These are phyloP conservation scores for Operophtera brumata DNA, from an alignment of 2,888 invertebrate genomes.

Conservation along the genomic window DNA sequence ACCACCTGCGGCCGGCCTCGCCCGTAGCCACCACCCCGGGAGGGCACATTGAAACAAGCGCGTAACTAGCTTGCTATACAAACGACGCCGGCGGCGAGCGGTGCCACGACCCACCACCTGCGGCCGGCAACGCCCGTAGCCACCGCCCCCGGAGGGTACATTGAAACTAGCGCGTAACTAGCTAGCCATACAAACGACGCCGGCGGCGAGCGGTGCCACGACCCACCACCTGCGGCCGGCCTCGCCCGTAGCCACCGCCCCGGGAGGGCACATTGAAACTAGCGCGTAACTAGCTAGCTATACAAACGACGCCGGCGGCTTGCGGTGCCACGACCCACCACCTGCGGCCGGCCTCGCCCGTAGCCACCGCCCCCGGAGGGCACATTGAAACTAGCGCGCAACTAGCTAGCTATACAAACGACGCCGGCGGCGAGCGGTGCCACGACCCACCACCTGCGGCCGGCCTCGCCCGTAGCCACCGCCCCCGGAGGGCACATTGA, in stretches of 20 bases:
- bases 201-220: constrained; percentile 35
- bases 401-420: constrained; percentile 75
- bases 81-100: constrained; percentile 48
- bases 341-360: constrained; percentile 15
- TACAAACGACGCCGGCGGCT: constrained; percentile 59
- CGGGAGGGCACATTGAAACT: too few relatives aligned
- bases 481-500: not conserved
- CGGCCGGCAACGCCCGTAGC: constrained; percentile 10
- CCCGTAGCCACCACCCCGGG: not conserved
- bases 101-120: constrained; percentile 22
- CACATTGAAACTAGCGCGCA: too few relatives aligned
- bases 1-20: constrained; percentile 15
- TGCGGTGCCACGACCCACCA: constrained; percentile 20
- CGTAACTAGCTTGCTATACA: too few relatives aligned
- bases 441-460: constrained; percentile 21
- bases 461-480: constrained; percentile 7
- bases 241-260: constrained; percentile 2
- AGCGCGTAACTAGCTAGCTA: too few relatives aligned
- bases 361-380: not conserved
- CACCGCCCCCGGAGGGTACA: not conserved
- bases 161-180: too few relatives aligned
- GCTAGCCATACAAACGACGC: constrained; percentile 70
- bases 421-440: constrained; percentile 39
- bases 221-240: constrained; percentile 17
- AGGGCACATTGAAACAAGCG: too few relatives aligned